These are phyloP conservation scores for Symphodus melops DNA, from an alignment of 2,113 vertebrate genomes.

Conservation along the genomic window DNA sequence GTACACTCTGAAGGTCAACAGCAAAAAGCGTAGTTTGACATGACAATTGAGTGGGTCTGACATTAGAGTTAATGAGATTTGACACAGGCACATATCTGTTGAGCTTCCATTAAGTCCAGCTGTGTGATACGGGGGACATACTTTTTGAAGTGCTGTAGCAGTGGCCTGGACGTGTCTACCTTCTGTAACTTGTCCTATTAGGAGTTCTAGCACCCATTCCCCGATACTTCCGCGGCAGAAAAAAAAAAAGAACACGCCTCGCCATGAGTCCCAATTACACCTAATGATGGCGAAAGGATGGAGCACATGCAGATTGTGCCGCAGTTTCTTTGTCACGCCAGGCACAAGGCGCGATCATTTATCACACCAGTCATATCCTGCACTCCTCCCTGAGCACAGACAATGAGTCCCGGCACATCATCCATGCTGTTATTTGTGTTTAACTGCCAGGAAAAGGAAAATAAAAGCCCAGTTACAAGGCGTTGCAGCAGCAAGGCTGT, in stretches of 20 bases:
- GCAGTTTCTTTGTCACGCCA: conserved; percentile 79
- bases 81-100: conserved; percentile 43
- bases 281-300: conserved; percentile 82
- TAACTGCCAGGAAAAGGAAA: conserved; percentile 78
- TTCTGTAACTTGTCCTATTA: conserved; percentile 64
- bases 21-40: conserved; percentile 50
- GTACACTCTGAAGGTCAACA: conserved; percentile 58
- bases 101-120: conserved; percentile 49
- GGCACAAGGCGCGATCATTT: conserved; percentile 76
- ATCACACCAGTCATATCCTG: conserved; percentile 79
- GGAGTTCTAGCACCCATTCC: conserved; percentile 57
- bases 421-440: conserved; percentile 77
- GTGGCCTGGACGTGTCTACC: conserved; percentile 56
- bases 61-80: conserved; percentile 30
- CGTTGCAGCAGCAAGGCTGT: conserved; percentile 58
- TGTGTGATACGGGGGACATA: conserved; percentile 36
- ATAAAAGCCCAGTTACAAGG: conserved; percentile 72
- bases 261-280: conserved; percentile 82
- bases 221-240: conserved; percentile 41
- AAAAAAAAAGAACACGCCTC: conserved; percentile 68
- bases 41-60: conserved; percentile 37
- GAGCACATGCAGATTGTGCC: conserved; percentile 80
- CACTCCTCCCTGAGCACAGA: conserved; percentile 72
- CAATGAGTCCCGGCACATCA: conserved; percentile 74
- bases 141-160: conserved; percentile 39